These are phyloP conservation scores for Mesembrinibis cayennensis DNA, from an alignment of 2,113 vertebrate species.

Conservation along the genomic window DNA sequence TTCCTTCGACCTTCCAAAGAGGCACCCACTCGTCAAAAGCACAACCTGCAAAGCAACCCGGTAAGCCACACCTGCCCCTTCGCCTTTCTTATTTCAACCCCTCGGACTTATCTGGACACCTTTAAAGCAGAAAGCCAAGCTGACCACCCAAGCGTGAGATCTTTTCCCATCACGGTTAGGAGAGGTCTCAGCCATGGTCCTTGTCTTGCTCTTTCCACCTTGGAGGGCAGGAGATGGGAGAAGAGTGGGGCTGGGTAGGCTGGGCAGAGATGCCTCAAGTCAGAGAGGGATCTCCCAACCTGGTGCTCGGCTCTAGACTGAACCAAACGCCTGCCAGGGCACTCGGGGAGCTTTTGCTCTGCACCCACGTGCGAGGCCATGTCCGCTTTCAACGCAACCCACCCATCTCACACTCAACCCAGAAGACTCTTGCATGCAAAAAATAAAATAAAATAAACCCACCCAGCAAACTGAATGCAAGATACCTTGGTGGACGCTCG, in stretches of 20 bases:
- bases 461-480: neutral
- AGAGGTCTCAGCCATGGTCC: neutral
- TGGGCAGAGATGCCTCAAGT: neutral
- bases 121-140: constrained; percentile 34
- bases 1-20: constrained; percentile 33
- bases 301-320: neutral
- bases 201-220: neutral
- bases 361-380: fast-evolving
- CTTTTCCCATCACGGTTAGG: neutral
- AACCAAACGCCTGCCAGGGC: fast-evolving
- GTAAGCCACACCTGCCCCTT: constrained; percentile 10
- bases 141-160: neutral
- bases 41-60: constrained; percentile 27
- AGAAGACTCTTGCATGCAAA: neutral
- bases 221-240: neutral
- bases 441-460: neutral
- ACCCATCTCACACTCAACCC: neutral
- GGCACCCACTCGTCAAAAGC: neutral
- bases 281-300: neutral
- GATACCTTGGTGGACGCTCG: neutral
- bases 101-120: neutral
- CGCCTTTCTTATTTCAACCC: neutral
- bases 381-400: neutral
- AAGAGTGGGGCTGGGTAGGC: neutral
- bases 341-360: neutral